phyloP scores from a whole-genome alignment of 2,113 vertebrate genomes.

The Otis tarda region DNA sequence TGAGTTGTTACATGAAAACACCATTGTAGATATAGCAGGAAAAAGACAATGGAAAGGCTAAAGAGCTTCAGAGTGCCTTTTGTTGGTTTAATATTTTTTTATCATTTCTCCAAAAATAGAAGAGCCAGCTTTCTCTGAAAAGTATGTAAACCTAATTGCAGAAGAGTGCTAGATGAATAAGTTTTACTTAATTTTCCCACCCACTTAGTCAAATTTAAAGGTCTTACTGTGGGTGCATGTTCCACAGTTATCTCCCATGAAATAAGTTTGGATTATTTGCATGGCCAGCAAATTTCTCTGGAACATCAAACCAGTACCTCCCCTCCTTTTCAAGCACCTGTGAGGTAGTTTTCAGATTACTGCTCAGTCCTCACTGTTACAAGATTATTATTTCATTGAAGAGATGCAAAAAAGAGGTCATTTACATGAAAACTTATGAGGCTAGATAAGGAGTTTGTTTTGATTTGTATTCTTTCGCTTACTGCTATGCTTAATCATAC shows the following conservation, averaged over 20 bases:
- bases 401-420: not conserved
- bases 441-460: not conserved
- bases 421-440: not conserved
- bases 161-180: not conserved
- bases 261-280: not conserved
- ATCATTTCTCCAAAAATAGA: not conserved
- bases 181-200: not conserved
- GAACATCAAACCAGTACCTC: not conserved
- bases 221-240: not conserved
- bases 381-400: not conserved
- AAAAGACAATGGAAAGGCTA: not conserved
- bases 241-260: not conserved
- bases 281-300: not conserved
- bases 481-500: not conserved
- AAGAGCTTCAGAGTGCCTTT: not conserved
- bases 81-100: not conserved
- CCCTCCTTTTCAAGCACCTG: not conserved
- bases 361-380: not conserved
- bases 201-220: not conserved
- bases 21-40: not conserved
- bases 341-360: fast-evolving
- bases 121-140: not conserved
- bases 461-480: not conserved
- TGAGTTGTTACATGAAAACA: not conserved
- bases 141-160: not conserved